Evolutionary conservation across 2,113 vertebrate genomes (phyloP), one percentile per base, ranked within the genome.

Genomic region (Tinamus guttatus): DNA sequence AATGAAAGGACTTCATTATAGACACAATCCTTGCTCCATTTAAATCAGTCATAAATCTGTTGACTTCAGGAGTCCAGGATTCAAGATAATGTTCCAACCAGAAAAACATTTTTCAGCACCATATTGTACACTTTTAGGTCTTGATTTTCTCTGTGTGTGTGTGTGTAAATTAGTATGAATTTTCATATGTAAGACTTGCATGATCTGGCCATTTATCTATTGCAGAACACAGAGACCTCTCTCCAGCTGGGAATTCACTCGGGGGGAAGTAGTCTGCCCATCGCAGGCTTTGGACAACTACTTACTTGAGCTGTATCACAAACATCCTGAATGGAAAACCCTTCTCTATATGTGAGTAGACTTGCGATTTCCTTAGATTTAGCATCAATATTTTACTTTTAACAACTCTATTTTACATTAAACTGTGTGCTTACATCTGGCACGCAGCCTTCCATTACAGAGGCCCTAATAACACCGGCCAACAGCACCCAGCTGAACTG

Each of bases 1-100:
- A 94, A 83, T 88, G 92, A 95, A 96, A 92, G 85, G 70, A 54
- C 70, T 93, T 92, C 74, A 93, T 94, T 97, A 90, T 89, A 62
- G 86, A 43, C 77, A 59, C 79, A 87, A 38, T 25, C 74, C 67
- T 88, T 47, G 30, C 60, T 95, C 81, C 60, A 11, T 43, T 56
- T 56, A 80, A 93, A 75, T 81, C 88, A 69, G 4, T 62, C 65
- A 68, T 11, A 77, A 81, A 84, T 65, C 74, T 67, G 59, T 62
- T 90, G 83, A 59, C 77, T 89, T 76, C 90, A 63, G 83, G 36
- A 86, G 88, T 62, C 65, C 70, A 81, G 40, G 94, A 65, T 81
- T 92, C 40, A 43, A 69, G 76, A 88, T 70, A 81, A 59, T 54
- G 62, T 67, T 91, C 81, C 74, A 62, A 92, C 52, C 65, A 56